Conservation (phyloP, 2,797 vertebrate species). For the Tokudaia tokunoshimensis region DNA sequence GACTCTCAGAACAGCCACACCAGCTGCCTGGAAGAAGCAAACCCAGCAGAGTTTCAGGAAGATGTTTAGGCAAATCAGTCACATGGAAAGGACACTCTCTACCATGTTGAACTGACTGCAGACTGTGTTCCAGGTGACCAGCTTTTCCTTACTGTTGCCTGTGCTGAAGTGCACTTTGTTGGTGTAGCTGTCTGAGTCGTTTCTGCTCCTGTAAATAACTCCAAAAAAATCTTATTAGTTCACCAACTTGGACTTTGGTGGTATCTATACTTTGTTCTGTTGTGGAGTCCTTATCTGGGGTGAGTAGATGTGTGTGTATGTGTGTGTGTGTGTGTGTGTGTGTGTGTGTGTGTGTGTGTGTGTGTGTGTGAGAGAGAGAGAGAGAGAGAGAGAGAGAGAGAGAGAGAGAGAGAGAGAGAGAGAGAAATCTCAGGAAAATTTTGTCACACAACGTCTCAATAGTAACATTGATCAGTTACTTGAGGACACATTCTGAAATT, state of each 20-base stretch:
- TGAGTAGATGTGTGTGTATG: background rate
- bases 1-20: background rate
- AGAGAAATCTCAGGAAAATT: background rate
- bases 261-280: too few relatives aligned
- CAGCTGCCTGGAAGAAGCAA: background rate
- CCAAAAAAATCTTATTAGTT: background rate
- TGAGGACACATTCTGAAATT: background rate
- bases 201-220: background rate
- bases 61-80: background rate
- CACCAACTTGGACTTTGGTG: background rate
- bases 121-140: too few relatives aligned
- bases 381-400: too few relatives aligned
- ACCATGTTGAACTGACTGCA: background rate
- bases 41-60: background rate
- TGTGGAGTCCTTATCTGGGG: background rate
- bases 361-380: too few relatives aligned
- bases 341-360: background rate
- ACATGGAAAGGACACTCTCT: background rate
- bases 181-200: background rate
- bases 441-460: background rate
- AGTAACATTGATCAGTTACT: background rate
- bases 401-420: too few relatives aligned
- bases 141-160: background rate
- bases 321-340: background rate
- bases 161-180: background rate